These are phyloP conservation scores for Cyprinella venusta DNA, from an alignment of 2,797 vertebrate species.

Conservation along the genomic window DNA sequence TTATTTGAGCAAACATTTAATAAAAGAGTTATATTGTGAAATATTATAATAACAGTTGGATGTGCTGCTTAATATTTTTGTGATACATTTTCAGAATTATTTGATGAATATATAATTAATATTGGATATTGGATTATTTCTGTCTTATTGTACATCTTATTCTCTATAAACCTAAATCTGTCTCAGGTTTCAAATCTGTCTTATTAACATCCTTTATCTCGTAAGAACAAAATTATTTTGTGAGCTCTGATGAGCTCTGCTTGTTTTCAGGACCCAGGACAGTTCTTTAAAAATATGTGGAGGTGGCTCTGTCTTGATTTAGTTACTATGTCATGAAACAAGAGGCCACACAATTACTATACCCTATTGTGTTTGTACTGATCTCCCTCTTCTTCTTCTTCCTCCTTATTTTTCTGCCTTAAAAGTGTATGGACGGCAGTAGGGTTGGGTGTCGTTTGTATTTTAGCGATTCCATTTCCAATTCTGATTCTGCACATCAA, in stretches of 20 bases:
- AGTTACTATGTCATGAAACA: neutral
- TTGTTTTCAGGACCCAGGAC: conserved; percentile 63
- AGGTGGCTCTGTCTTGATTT: conserved; percentile 8
- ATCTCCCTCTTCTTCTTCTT: neutral
- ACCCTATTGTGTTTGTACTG: neutral
- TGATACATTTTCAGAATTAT: no score
- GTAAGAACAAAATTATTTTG: neutral
- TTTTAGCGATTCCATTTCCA: no score
- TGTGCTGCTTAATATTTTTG: no score
- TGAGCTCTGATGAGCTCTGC: neutral
- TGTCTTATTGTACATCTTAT: neutral
- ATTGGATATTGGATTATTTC: no score
- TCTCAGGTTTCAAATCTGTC: neutral
- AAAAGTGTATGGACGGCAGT: no score
- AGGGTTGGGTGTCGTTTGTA: no score
- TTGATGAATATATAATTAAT: no score
- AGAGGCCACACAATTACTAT: neutral
- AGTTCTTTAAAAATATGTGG: conserved; percentile 43
- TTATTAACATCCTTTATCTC: neutral
- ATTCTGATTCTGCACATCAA: no score
- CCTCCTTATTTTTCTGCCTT: no score
- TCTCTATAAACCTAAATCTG: neutral
- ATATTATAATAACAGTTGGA: no score
- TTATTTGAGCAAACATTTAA: no score
- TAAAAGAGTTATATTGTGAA: no score